Conservation (phyloP, 2,113 vertebrate genomes). For the Leiothrix lutea region DNA sequence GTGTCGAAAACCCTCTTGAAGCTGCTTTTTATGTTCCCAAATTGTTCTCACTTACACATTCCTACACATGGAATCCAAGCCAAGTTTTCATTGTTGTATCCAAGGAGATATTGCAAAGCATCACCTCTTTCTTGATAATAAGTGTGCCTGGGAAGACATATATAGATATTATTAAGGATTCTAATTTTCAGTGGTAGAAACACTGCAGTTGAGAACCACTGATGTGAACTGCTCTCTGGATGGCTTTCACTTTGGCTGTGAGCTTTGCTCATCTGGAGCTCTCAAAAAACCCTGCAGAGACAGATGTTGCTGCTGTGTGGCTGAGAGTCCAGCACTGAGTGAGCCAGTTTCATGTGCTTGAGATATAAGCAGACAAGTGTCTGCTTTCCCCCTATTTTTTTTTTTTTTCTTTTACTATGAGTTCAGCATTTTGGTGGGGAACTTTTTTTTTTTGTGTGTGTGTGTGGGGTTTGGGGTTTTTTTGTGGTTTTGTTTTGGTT, state of each 20-base stretch:
- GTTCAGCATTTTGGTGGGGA: neutral
- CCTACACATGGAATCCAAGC: neutral
- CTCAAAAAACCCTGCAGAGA: neutral
- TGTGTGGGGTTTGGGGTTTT: too few relatives aligned
- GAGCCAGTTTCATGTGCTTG: neutral
- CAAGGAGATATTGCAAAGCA: neutral
- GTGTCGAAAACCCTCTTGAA: neutral
- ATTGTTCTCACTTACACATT: neutral
- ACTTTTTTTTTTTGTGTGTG: too few relatives aligned
- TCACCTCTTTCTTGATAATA: neutral
- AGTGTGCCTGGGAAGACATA: neutral
- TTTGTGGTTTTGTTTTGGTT: too few relatives aligned
- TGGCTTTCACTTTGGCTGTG: neutral
- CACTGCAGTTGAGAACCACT: neutral
- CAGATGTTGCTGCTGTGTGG: neutral
- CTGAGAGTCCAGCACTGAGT: neutral
- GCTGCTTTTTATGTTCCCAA: neutral
- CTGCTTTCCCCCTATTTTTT: neutral
- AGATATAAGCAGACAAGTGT: neutral
- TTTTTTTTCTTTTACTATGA: neutral
- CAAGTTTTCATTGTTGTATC: neutral
- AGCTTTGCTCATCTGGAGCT: neutral
- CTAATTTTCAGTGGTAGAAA: neutral
- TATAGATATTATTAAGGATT: neutral
- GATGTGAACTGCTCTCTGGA: rapidly evolving